phyloP scores from a whole-genome alignment of 2,113 vertebrate genomes.

The Rhabdomys dilectus region DNA sequence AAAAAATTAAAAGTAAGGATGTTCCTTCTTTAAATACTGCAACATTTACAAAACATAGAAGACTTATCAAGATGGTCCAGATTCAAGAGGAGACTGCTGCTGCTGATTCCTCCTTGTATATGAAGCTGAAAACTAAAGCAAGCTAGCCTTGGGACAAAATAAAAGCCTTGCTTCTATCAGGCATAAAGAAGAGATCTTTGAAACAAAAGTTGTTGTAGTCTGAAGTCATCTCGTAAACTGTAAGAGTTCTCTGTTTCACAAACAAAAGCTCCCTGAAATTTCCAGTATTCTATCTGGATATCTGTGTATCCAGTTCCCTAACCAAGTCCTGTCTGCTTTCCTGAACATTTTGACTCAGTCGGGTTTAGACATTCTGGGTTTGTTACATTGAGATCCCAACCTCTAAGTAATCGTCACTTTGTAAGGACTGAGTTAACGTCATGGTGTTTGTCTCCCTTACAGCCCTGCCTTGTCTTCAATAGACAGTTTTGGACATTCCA shows the following conservation, averaged over 20 bases:
- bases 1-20: background rate
- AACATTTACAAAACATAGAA: background rate
- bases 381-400: background rate
- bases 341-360: background rate
- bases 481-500: background rate
- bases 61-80: background rate
- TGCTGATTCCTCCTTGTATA: background rate
- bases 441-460: background rate
- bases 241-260: background rate
- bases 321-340: background rate
- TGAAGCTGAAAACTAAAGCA: background rate
- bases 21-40: background rate
- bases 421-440: background rate
- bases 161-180: background rate
- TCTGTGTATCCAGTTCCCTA: background rate
- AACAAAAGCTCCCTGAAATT: background rate
- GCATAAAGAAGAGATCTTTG: background rate
- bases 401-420: background rate
- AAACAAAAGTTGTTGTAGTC: slow-evolving; percentile 29
- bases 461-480: background rate
- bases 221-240: background rate
- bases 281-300: background rate
- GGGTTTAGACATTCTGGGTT: background rate
- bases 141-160: background rate
- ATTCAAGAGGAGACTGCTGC: background rate